A percentile compares a stretch with the other conserved stretches of the same genome.
Conservation (phyloP, 2,888 invertebrate species). For the Stegophylla sp. region DNA sequence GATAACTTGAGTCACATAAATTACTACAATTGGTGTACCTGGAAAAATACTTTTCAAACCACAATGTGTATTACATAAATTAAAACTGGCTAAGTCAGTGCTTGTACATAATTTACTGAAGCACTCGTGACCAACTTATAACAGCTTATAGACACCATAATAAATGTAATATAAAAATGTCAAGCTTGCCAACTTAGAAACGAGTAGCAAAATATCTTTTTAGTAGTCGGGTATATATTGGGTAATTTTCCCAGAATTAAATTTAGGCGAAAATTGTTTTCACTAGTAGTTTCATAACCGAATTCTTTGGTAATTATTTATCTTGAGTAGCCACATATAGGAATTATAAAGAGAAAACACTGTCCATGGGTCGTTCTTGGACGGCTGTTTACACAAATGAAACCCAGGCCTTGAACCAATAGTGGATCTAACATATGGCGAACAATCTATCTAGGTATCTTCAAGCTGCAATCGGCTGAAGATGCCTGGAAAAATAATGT, state of each 20-base stretch:
- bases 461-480: slow-evolving; percentile 59
- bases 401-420: slow-evolving; percentile 46
- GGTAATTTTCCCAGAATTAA: slow-evolving; percentile 27
- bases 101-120: slow-evolving; percentile 33
- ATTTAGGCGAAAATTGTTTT: slow-evolving; percentile 38
- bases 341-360: slow-evolving; percentile 48
- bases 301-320: slow-evolving; percentile 50
- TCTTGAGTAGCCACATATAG: slow-evolving; percentile 57
- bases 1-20: not conserved
- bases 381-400: slow-evolving; percentile 49
- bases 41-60: slow-evolving; percentile 43
- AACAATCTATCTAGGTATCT: slow-evolving; percentile 59
- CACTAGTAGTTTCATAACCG: slow-evolving; percentile 39
- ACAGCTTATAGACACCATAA: slow-evolving; percentile 26
- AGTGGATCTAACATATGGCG: slow-evolving; percentile 51
- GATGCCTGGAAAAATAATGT: slow-evolving; percentile 59
- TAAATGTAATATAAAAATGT: slow-evolving; percentile 29
- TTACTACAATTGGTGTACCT: slow-evolving; percentile 49
- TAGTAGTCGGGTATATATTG: slow-evolving; percentile 38
- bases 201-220: slow-evolving; percentile 26
- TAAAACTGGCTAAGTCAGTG: slow-evolving; percentile 14
- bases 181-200: slow-evolving; percentile 31
- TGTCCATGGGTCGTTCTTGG: slow-evolving; percentile 32
- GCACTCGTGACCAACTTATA: slow-evolving; percentile 5
- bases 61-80: slow-evolving; percentile 36